A percentile compares a stretch with the other conserved stretches of the same genome.
phyloP scores from a whole-genome alignment of 2,888 invertebrate species.

The Drosophila mimica region DNA sequence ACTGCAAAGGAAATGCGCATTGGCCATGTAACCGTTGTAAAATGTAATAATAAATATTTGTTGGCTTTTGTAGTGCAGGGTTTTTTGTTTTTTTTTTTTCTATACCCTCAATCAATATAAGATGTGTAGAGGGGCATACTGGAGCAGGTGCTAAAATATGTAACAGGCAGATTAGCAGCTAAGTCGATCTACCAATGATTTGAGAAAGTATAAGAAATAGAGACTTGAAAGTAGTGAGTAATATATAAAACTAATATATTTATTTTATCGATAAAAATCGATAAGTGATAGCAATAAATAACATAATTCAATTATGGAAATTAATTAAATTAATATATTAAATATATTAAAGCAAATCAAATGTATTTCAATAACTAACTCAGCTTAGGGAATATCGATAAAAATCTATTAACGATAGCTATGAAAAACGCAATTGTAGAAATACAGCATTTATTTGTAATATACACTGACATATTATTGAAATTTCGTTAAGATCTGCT shows the following conservation, averaged over 20 bases:
- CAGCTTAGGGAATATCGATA: no score
- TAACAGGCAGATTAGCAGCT: not conserved
- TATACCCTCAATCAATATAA: conserved; percentile 19
- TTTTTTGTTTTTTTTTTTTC: not conserved
- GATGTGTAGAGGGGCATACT: not conserved
- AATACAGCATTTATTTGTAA: not conserved
- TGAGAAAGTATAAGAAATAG: not conserved
- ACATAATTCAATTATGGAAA: no score
- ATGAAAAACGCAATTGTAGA: no score
- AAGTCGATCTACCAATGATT: not conserved
- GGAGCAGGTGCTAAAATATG: not conserved
- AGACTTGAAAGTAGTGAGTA: not conserved
- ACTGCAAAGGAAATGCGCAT: conserved; percentile 47
- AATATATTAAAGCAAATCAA: no score
- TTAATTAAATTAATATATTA: no score
- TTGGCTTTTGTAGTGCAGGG: conserved; percentile 65
- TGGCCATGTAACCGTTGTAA: conserved; percentile 59
- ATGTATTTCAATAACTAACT: no score
- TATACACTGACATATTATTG: not conserved
- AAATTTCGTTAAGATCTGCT: not conserved
- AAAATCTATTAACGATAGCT: no score
- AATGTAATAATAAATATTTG: conserved; percentile 77
- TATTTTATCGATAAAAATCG: not conserved
- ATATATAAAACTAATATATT: not conserved
- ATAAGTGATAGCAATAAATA: not conserved